Evolutionary conservation across 2,888 invertebrate genomes (phyloP), one percentile per base, ranked within the genome.

Genomic region (Byasa hedistus): DNA sequence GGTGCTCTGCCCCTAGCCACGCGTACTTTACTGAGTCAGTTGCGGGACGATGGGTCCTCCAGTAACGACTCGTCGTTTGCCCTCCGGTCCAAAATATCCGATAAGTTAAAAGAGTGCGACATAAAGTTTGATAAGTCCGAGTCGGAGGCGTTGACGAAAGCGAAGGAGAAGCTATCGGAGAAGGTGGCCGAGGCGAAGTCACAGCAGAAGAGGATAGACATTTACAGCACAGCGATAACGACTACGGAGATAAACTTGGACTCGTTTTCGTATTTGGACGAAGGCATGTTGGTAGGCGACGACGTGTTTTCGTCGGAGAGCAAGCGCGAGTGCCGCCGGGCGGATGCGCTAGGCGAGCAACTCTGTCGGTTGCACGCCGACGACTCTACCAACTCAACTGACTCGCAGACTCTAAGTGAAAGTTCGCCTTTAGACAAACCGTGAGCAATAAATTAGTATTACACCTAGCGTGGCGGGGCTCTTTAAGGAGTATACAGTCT

Each of bases 151-250:
- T 77, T 91, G 59, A 87, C 84, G 15, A 87, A 88, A 72, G 91
- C 89, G 62, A 87, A 89, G 71, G 86, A 87, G 73, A 89, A 90
- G 72, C 80, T 89, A 3, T 84, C 87, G 22, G 85, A 91, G 75
- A 91, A 91, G 70, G 90, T 91, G 39, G 85, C 87, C 3, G 89
- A 89, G 69, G 86, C 85, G 61, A 85, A 79, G 66, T 89, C 89
- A 65, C 87, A 84, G 70, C 89, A 84, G 77, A 86, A 85, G 71
- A 78, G 91, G 73, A 87, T 92, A 81, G 93, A 93, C 75, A 85
- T 93, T 39, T 93, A 93, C 77, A 92, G 91, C 70, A 91, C 92
- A 24, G 92, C 92, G 54, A 87, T 93, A 67, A 89, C 88, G 57
- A 84, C 92, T 54, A 83, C 92, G 1, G 92, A 92, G 59, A 92